Evolutionary conservation across 2,113 vertebrate species (phyloP).

Genomic region (Gnathonemus echidnorhynchus): DNA sequence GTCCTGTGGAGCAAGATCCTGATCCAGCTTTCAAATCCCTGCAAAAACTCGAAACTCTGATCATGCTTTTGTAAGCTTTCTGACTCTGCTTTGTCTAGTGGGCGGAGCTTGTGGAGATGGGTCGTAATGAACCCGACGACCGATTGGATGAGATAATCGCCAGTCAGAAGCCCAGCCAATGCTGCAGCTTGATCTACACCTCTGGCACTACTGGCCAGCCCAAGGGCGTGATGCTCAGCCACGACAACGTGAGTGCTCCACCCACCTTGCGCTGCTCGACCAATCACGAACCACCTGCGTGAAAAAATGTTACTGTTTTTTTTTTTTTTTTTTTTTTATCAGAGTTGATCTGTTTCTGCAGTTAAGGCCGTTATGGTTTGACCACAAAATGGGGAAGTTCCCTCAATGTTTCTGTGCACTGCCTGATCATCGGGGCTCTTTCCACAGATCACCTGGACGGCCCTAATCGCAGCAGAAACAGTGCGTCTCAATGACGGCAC

Average conservation of each 20-base stretch:
- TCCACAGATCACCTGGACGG: constrained; percentile 78
- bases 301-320: not conserved
- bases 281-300: not conserved
- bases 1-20: not conserved
- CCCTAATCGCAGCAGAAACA: constrained; percentile 29
- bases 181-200: constrained; percentile 85
- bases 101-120: constrained; percentile 77
- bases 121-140: constrained; percentile 51
- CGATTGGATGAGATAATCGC: constrained; percentile 60
- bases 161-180: constrained; percentile 81
- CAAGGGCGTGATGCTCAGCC: constrained; percentile 93
- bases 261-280: not conserved
- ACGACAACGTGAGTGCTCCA: constrained; percentile 76
- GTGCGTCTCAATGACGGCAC: constrained; percentile 34
- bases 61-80: not conserved
- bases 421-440: not conserved
- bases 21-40: not conserved
- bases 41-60: not conserved
- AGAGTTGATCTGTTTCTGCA: not conserved
- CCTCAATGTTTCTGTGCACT: not conserved
- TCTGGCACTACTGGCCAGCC: constrained; percentile 81
- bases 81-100: constrained; percentile 57
- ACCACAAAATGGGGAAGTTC: not conserved
- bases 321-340: not conserved
- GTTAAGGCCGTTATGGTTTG: not conserved